A percentile compares a stretch with the other conserved stretches of the same genome.
These are phyloP conservation scores for Chloebia gouldiae DNA, from an alignment of 2,113 vertebrate genomes.

Conservation along the genomic window DNA sequence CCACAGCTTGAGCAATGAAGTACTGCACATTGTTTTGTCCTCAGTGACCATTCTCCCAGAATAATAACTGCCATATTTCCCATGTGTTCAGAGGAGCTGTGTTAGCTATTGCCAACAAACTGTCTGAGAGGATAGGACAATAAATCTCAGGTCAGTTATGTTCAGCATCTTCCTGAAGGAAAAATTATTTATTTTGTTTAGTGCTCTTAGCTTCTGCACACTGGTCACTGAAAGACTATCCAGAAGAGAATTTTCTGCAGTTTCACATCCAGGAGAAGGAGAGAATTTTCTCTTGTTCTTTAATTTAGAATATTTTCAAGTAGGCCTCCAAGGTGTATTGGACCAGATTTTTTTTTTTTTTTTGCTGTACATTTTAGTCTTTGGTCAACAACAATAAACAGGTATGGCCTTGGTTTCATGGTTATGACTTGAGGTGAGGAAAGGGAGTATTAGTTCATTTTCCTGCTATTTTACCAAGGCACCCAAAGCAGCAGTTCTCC, in stretches of 20 bases:
- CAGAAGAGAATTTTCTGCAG: neutral
- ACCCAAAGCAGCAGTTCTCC: neutral
- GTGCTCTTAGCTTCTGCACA: neutral
- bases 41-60: neutral
- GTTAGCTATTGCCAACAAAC: neutral
- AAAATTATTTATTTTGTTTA: neutral
- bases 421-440: neutral
- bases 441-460: neutral
- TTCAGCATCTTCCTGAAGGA: neutral
- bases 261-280: neutral
- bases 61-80: neutral
- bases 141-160: neutral
- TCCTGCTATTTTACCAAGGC: neutral
- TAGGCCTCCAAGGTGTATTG: neutral
- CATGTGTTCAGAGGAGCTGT: neutral
- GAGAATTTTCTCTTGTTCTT: neutral
- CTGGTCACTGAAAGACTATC: neutral
- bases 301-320: neutral
- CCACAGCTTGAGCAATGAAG: neutral
- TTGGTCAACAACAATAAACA: neutral
- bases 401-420: neutral
- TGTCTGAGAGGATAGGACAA: neutral
- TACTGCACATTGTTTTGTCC: neutral
- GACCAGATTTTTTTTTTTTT: neutral
- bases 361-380: neutral